Percentiles rank a stretch among this genome's conserved stretches.
These are phyloP conservation scores for Leucophenga maculata DNA, from an alignment of 2,888 invertebrate genomes.

Conservation along the genomic window DNA sequence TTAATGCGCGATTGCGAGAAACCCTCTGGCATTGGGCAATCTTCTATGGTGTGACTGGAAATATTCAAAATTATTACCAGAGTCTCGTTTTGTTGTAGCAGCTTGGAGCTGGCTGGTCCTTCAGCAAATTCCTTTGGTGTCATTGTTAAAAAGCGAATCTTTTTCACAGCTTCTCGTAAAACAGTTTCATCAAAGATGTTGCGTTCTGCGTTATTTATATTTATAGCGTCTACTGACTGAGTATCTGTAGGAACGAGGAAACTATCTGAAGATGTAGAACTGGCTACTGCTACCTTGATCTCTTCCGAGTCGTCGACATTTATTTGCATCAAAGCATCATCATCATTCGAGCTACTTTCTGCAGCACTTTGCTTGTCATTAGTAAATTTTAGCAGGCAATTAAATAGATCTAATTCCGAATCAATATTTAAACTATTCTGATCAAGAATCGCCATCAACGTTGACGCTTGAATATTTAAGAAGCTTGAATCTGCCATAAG, in stretches of 20 bases:
- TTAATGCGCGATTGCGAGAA: conserved; percentile 76
- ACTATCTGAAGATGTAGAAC: conserved; percentile 11
- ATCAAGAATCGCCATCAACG: conserved; percentile 83
- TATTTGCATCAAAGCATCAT: conserved; percentile 56
- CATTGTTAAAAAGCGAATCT: conserved; percentile 85
- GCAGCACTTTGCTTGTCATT: conserved; percentile 69
- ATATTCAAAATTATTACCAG: conserved; percentile 88
- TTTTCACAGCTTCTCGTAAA: conserved; percentile 80
- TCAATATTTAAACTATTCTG: conserved; percentile 82
- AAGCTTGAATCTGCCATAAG: conserved; percentile 84
- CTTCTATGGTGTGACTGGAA: conserved; percentile 79
- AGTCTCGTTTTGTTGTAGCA: conserved; percentile 84
- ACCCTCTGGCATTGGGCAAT: conserved; percentile 81
- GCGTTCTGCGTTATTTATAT: conserved; percentile 64
- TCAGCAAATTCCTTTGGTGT: conserved; percentile 88
- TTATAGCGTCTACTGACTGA: conserved; percentile 54
- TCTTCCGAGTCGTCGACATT: too few species aligned
- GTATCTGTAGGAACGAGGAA: conserved; percentile 21
- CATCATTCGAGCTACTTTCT: background rate
- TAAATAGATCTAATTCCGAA: conserved; percentile 85
- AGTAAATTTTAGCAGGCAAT: conserved; percentile 81
- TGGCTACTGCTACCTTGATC: conserved; percentile 39
- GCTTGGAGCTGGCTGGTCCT: conserved; percentile 83
- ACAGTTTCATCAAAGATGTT: conserved; percentile 67
- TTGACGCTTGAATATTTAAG: conserved; percentile 83